Evolutionary conservation across 2,113 vertebrate species (phyloP), one percentile per base, ranked within the genome.

Genomic region (Podilymbus podiceps): DNA sequence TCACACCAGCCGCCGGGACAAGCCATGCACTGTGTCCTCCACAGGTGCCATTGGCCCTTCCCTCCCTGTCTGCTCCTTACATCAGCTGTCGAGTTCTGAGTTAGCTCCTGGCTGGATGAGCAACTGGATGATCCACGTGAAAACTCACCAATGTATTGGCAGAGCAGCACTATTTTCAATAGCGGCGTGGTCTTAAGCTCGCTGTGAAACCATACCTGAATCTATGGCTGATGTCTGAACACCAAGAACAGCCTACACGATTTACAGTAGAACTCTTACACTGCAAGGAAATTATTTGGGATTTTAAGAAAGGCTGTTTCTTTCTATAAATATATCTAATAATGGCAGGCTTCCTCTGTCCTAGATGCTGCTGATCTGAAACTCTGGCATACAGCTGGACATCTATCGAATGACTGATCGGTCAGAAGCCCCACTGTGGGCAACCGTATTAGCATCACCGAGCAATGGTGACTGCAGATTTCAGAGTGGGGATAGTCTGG

Each of bases 31-130:
- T 23, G 23, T 47, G 38, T 33, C 23, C 40, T 78, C 52, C 62
- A 79, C 0, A 0, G 50, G 14, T 40, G 27, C 33, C 27, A 27
- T 4, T 0, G 0, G 22, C 44, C 69, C 74, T 60, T 78, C 58
- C 66, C 13, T 74, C 42, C 28, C 62, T n/a, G 19, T 22, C 73
- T 67, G 58, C 23, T 62, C 25, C 35, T 73, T 33, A 28, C 49
- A 53, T 31, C 64, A 63, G 47, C n/a, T 28, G 10, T 19, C 44
- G 28, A 38, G 38, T 38, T 38, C 38, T 38, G 8, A 38, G 38
- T 38, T 38, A 38, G 38, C 38, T 38, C 38, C 38, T 9, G 9
- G 38, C 38, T 38, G 38, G 38, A 38, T 38, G 44, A 95, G 74
- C 19, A 56, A 27, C 23, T 12, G 15, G 22, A 67, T 58, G 12